Conservation (phyloP, 2,113 vertebrate genomes). For the Tragulus kanchil region DNA sequence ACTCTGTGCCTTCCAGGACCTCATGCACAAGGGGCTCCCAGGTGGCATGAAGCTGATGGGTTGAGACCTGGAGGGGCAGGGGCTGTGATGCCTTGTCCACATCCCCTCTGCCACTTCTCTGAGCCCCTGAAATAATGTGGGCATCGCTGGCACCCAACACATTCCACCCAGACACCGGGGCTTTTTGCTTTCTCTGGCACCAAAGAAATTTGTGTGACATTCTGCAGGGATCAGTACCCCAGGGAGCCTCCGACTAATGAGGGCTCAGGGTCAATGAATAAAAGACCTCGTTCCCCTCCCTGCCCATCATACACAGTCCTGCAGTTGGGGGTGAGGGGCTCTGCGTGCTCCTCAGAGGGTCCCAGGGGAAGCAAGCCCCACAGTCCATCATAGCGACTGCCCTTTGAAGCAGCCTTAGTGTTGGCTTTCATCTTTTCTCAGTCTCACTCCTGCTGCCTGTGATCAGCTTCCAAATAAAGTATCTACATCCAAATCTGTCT, state of each 20-base stretch:
- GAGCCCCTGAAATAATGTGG: background rate
- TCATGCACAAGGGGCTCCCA: background rate
- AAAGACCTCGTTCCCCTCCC: background rate
- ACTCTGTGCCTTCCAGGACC: background rate
- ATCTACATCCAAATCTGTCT: background rate
- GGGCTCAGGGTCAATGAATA: background rate
- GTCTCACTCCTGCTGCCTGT: background rate
- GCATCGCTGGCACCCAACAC: background rate
- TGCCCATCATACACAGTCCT: background rate
- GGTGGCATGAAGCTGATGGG: fast-evolving
- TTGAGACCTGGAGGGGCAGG: background rate
- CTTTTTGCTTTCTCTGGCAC: background rate
- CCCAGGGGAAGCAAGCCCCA: background rate
- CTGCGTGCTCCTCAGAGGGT: background rate
- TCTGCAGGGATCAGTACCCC: background rate
- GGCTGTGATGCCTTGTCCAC: fast-evolving
- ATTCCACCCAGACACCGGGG: background rate
- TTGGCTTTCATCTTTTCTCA: background rate
- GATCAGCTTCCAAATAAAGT: background rate
- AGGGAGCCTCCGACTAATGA: background rate
- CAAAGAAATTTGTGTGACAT: background rate
- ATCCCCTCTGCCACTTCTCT: background rate
- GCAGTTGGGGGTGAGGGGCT: fast-evolving
- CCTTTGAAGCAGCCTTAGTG: background rate
- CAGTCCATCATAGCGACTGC: fast-evolving